These are phyloP conservation scores for Platyura marginata DNA, from an alignment of 1,140 invertebrate species.

Conservation along the genomic window DNA sequence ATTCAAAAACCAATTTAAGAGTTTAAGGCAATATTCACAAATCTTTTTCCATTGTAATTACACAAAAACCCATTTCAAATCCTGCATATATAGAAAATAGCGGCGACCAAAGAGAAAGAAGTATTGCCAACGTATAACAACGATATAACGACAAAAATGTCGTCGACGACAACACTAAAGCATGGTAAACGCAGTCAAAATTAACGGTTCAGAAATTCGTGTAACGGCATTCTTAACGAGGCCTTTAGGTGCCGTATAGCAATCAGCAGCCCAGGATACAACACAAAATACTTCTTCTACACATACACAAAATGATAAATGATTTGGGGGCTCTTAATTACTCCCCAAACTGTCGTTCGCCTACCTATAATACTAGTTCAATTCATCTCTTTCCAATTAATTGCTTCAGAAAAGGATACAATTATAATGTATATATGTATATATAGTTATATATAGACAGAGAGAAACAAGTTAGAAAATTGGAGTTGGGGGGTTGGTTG, in stretches of 20 bases:
- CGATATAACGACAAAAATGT: no score
- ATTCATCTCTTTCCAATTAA: background rate
- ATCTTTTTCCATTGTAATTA: background rate
- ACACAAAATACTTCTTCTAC: background rate
- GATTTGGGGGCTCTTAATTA: background rate
- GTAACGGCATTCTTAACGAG: background rate
- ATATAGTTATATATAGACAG: background rate
- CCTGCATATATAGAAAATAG: background rate
- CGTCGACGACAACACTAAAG: background rate
- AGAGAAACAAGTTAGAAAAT: no score
- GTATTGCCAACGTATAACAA: no score
- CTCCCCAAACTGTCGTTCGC: background rate
- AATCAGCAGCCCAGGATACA: background rate
- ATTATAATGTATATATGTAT: background rate
- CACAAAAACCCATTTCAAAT: background rate
- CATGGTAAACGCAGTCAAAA: background rate
- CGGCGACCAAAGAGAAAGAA: background rate
- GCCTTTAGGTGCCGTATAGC: background rate
- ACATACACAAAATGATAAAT: background rate
- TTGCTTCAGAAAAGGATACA: background rate
- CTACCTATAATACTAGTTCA: background rate
- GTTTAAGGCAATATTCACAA: background rate
- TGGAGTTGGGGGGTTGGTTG: background rate
- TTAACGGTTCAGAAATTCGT: background rate
- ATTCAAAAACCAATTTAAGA: background rate